Evolutionary conservation across 2,888 invertebrate genomes (phyloP).

Genomic region (Hirtodrosophila trivittata): DNA sequence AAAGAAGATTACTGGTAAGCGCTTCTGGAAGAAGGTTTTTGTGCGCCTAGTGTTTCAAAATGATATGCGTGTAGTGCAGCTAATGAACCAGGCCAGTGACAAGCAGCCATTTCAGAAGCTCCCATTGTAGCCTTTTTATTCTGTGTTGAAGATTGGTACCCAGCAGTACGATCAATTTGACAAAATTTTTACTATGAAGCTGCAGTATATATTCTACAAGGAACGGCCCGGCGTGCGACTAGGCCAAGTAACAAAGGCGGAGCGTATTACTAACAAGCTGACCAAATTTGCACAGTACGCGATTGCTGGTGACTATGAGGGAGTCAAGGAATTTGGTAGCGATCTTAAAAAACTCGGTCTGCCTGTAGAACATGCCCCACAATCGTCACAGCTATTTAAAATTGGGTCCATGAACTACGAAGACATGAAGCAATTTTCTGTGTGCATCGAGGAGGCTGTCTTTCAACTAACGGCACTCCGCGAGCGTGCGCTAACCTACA

Average conservation of each 20-base stretch:
- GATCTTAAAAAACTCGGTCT: slow-evolving; percentile 96
- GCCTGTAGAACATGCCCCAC: slow-evolving; percentile 98
- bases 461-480: slow-evolving; percentile 93
- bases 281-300: slow-evolving; percentile 97
- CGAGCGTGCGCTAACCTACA: slow-evolving; percentile 95
- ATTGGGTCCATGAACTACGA: slow-evolving; percentile 95
- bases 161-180: slow-evolving; percentile 99
- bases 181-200: slow-evolving; percentile 98
- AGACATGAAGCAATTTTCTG: slow-evolving; percentile 95
- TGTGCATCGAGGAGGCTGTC: slow-evolving; percentile 95
- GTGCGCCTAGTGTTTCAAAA: slow-evolving; percentile 91
- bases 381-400: slow-evolving; percentile 97
- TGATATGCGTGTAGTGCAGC: slow-evolving; percentile 93
- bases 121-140: slow-evolving; percentile 96
- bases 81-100: slow-evolving; percentile 92
- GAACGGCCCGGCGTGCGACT: slow-evolving; percentile 98
- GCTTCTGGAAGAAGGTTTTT: slow-evolving; percentile 99
- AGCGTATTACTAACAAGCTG: slow-evolving; percentile 94
- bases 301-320: slow-evolving; percentile 96
- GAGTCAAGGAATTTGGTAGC: slow-evolving; percentile 96
- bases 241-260: slow-evolving; percentile 96
- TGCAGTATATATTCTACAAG: slow-evolving; percentile 98
- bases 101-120: slow-evolving; percentile 98
- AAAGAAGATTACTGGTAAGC: slow-evolving; percentile 96
- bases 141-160: slow-evolving; percentile 96